These are phyloP conservation scores for Potorous gilbertii DNA, from an alignment of 2,797 vertebrate species.

Conservation along the genomic window DNA sequence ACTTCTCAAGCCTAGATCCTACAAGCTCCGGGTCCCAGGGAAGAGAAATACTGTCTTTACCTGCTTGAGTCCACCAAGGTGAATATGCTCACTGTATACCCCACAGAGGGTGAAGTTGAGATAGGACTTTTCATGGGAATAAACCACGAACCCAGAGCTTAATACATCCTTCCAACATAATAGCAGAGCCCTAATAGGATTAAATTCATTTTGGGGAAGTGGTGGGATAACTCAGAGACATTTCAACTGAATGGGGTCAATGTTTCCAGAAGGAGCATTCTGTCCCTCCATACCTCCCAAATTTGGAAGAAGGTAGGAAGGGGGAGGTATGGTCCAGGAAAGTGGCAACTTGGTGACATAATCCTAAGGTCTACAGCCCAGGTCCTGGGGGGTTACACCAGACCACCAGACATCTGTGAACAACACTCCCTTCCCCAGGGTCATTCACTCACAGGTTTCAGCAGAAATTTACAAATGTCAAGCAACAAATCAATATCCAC, in stretches of 20 bases:
- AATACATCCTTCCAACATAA: not conserved
- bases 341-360: not conserved
- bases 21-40: not conserved
- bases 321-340: not conserved
- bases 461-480: not conserved
- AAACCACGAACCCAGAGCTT: conserved; percentile 32
- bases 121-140: conserved; percentile 50
- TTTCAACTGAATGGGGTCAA: not conserved
- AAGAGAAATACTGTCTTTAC: not conserved
- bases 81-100: not conserved
- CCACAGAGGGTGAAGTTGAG: not conserved
- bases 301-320: not conserved
- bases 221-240: not conserved
- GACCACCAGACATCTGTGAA: not conserved
- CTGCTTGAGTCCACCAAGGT: not conserved
- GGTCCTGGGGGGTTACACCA: not conserved
- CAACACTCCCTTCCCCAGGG: not conserved
- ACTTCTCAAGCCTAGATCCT: not conserved
- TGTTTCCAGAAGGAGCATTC: not conserved
- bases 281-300: not conserved
- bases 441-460: not conserved
- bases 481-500: not conserved
- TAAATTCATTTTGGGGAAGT: not conserved
- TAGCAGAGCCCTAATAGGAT: not conserved
- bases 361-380: not conserved